A percentile compares a stretch with the other conserved stretches of the same genome.
Conservation (phyloP, 2,797 vertebrate genomes). For the Delichon dasypus region DNA sequence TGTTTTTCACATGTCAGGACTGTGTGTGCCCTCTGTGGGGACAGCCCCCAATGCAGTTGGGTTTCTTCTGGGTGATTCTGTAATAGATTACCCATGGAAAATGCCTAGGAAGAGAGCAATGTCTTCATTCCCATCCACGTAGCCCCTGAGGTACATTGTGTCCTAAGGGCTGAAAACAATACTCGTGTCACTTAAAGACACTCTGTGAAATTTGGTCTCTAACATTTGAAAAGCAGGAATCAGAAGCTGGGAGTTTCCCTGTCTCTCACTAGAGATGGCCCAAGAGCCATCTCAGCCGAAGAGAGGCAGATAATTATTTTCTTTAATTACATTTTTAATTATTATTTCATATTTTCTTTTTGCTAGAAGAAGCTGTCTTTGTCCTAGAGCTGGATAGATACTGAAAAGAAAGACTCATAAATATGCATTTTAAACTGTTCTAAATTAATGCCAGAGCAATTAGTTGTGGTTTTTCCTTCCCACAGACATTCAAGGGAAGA, state of each 20-base stretch:
- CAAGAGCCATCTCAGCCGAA: neutral
- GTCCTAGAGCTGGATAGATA: neutral
- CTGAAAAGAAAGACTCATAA: neutral
- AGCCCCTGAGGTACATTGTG: neutral
- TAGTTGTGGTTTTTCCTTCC: neutral
- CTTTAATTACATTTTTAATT: neutral
- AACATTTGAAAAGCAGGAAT: neutral
- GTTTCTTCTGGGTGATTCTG: neutral
- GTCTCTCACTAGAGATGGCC: neutral
- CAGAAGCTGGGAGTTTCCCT: neutral
- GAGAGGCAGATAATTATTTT: neutral
- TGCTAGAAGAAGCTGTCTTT: neutral
- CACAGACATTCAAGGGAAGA: neutral
- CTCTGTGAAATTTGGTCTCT: neutral
- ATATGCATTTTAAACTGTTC: neutral
- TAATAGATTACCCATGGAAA: neutral
- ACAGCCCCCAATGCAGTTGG: rapidly evolving
- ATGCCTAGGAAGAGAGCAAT: neutral
- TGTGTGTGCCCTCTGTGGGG: neutral
- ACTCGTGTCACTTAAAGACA: neutral
- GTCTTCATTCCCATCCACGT: neutral
- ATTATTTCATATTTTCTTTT: neutral
- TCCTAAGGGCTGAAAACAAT: neutral
- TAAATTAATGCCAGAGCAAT: conserved; percentile 2
- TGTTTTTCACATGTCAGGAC: neutral